Base-by-base conservation (phyloP, 1,140 invertebrate genomes). In the Carposina sasakii region DNA sequence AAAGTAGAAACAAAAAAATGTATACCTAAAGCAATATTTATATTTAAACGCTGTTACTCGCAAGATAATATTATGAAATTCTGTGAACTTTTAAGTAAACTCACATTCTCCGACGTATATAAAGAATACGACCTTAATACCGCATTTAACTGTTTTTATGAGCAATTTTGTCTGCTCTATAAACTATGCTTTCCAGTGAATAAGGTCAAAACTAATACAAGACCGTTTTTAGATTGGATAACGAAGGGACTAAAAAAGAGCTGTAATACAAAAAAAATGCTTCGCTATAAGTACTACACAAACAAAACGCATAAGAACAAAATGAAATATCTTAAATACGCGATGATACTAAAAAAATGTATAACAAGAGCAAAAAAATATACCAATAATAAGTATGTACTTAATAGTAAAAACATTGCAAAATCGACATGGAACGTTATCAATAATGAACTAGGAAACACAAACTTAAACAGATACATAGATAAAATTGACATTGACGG, bases 241-340 rank as follows among this genome's bases (percentile, higher is more conserved):
- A 8, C 31, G 13, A 15, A 15, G 6, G 31, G 31, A 6, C 6
- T 34, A 5, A 34, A 15, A 15, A 8, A 34, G 4, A 8, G 31
- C 13, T 34, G 31, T 15, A 15, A 9, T 10, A 15, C 13, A 9
- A 34, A 34, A 34, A 6, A 15, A 15, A 34, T 4, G 13, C 13
- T 34, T 5, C 6, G 31, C 8, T 34, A 4, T 5, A 34, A 34
- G 8, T 34, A 9, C 31, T 34, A 8, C 13, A 34, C 4, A 34
- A 6, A 6, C 4, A 34, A 34, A 34, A 6, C 6, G 4, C 6
- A 34, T 34, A 15, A 34, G 8, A 15, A 8, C 15, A 34, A 34
- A 34, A 34, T 15, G 13, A 34, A 6, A 8, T 34, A 34, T 15
- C 15, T 15, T 8, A 34, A 4, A 5, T 77, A 81, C n/a, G 20